A percentile compares a stretch with the other conserved stretches of the same genome.
phyloP scores from a whole-genome alignment of 1,140 invertebrate species.

The Drosophila ogumai region DNA sequence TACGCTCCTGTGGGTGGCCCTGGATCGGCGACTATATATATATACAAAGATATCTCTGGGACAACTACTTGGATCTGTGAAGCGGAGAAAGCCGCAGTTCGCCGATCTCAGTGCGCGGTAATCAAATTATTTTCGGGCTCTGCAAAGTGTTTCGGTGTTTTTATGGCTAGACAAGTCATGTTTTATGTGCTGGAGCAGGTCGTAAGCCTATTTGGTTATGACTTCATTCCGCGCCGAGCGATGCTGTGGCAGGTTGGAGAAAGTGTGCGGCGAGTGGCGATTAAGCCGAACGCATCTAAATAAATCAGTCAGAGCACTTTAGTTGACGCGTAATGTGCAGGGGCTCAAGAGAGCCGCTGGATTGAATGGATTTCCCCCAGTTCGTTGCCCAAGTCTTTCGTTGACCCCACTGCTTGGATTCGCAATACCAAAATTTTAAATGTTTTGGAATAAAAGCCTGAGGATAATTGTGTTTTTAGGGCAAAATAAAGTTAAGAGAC shows the following conservation, averaged over 20 bases:
- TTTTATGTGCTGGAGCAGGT: conserved; percentile 55
- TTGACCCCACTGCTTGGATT: not conserved
- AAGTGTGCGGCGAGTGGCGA: conserved; percentile 52
- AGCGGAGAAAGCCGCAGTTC: conserved; percentile 36
- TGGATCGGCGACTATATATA: conserved; percentile 2
- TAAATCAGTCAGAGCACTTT: conserved; percentile 68
- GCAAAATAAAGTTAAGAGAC: not conserved
- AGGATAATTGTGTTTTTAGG: not conserved
- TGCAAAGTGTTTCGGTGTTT: conserved; percentile 39
- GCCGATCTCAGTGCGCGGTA: conserved; percentile 18
- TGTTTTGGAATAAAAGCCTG: not conserved
- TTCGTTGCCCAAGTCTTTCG: conserved; percentile 66
- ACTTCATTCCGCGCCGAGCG: conserved; percentile 67
- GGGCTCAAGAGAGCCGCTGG: conserved; percentile 38
- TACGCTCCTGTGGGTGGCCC: conserved; percentile 66
- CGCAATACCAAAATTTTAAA: not conserved
- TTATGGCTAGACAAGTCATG: conserved; percentile 48
- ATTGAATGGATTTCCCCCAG: conserved; percentile 19
- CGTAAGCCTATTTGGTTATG: conserved; percentile 74
- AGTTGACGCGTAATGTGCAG: conserved; percentile 37
- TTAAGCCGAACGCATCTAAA: conserved; percentile 58
- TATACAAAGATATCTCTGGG: not conserved
- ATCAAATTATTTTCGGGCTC: conserved; percentile 50
- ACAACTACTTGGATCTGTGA: conserved; percentile 50
- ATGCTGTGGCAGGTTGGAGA: conserved; percentile 47